Conservation (phyloP, 2,113 vertebrate species). For the Pithys albifrons region DNA sequence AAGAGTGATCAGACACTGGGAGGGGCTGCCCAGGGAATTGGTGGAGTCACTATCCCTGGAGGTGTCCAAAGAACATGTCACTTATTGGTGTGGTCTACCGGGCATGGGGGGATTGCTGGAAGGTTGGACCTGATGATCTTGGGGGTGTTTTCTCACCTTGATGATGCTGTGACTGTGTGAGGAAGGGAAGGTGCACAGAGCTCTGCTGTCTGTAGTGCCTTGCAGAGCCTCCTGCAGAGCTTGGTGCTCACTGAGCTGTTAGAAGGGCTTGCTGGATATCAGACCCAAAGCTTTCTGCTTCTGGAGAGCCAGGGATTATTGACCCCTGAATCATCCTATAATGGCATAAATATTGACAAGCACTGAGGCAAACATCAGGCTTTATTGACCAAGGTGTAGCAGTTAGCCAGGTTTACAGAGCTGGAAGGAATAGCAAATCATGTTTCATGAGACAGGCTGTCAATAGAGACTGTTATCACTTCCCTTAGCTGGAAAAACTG, state of each 20-base stretch:
- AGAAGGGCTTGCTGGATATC: not conserved
- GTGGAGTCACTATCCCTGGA: not conserved
- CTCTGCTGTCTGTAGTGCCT: not conserved
- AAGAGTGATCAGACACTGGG: not conserved
- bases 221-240: not conserved
- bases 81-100: not conserved
- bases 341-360: not conserved
- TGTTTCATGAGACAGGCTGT: not conserved
- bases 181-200: not conserved
- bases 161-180: no score
- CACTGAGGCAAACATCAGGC: not conserved
- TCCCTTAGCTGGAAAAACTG: not conserved
- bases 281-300: not conserved
- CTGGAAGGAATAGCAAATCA: not conserved
- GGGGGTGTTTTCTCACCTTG: not conserved
- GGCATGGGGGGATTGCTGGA: not conserved
- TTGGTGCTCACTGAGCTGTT: not conserved
- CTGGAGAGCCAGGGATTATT: not conserved
- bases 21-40: not conserved
- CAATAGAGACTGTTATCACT: not conserved
- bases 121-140: fast-evolving
- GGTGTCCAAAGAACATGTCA: not conserved
- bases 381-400: not conserved
- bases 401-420: not conserved
- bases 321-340: not conserved